A percentile compares a stretch with the other conserved stretches of the same genome.
phyloP scores from a whole-genome alignment of 2,113 vertebrate species.

The Tylochromis polylepis region DNA sequence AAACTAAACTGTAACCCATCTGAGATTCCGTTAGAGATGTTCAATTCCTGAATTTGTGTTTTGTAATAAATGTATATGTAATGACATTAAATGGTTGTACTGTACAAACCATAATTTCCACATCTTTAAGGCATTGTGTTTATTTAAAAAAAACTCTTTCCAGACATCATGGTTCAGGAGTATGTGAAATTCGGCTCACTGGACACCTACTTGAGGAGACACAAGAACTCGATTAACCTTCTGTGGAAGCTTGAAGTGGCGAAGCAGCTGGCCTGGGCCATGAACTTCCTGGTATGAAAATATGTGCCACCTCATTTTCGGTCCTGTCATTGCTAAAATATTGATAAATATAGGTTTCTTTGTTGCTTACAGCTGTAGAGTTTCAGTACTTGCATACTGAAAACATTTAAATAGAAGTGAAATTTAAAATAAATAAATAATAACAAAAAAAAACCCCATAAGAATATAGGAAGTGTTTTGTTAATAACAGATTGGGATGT shows the following conservation, averaged over 20 bases:
- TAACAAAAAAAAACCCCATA: neutral
- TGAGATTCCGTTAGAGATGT: neutral
- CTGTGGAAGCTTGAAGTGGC: constrained; percentile 97
- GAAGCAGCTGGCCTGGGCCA: constrained; percentile 94
- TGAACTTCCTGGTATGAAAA: constrained; percentile 90
- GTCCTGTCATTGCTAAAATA: neutral
- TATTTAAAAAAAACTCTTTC: neutral
- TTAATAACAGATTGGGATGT: neutral
- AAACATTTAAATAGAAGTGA: neutral
- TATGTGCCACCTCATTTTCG: neutral
- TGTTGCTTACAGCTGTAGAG: neutral
- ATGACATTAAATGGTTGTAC: neutral
- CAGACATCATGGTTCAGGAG: constrained; percentile 97
- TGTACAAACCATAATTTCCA: neutral
- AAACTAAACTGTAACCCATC: neutral
- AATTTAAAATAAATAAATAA: neutral
- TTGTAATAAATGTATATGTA: neutral
- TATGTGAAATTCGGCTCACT: constrained; percentile 92
- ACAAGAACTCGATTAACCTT: constrained; percentile 87
- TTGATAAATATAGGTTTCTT: neutral
- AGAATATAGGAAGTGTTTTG: neutral
- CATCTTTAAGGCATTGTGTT: neutral
- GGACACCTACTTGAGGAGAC: constrained; percentile 93
- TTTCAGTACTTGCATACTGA: neutral
- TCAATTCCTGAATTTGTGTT: neutral